A percentile compares a stretch with the other conserved stretches of the same genome.
Conservation (phyloP, 30 jellyfish, hydroid and myxozoan species). For the Nemopilema nomurai region DNA sequence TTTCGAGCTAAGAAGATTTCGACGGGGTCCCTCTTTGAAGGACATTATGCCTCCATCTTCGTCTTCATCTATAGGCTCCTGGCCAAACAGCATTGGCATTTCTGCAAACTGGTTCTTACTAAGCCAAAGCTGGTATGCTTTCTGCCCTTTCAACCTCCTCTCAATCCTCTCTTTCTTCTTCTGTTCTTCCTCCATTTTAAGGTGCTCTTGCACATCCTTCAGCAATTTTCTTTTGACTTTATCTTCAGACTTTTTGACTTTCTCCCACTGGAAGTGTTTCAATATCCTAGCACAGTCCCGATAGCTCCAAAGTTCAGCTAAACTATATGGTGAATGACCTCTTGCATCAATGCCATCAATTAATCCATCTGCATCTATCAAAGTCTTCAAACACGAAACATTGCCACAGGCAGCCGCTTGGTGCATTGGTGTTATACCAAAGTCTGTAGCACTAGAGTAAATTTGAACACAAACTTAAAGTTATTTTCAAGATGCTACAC, state of each 20-base stretch:
- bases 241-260: slow-evolving; percentile 48
- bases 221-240: slow-evolving; percentile 11
- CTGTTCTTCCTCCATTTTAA: slow-evolving; percentile 22
- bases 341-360: slow-evolving; percentile 47
- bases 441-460: slow-evolving; percentile 44
- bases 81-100: slow-evolving; percentile 51
- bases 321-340: slow-evolving; percentile 62
- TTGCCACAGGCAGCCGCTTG: slow-evolving; percentile 81
- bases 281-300: slow-evolving; percentile 59
- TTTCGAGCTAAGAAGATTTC: neutral
- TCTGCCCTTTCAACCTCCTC: slow-evolving; percentile 57
- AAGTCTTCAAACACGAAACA: slow-evolving; percentile 43
- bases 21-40: slow-evolving; percentile 2
- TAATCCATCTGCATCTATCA: slow-evolving; percentile 41
- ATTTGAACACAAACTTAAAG: too few species aligned
- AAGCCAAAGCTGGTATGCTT: slow-evolving; percentile 64
- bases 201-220: slow-evolving; percentile 27
- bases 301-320: slow-evolving; percentile 62
- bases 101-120: slow-evolving; percentile 44
- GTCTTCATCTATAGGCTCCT: slow-evolving; percentile 17
- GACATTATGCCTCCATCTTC: neutral
- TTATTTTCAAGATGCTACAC: too few species aligned
- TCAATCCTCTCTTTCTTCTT: slow-evolving; percentile 40
- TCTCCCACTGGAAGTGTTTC: slow-evolving; percentile 64
- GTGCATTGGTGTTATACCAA: slow-evolving; percentile 76